Evolutionary conservation across 2,113 vertebrate species (phyloP), one percentile per base, ranked within the genome.

Genomic region (Brienomyrus longianalis): DNA sequence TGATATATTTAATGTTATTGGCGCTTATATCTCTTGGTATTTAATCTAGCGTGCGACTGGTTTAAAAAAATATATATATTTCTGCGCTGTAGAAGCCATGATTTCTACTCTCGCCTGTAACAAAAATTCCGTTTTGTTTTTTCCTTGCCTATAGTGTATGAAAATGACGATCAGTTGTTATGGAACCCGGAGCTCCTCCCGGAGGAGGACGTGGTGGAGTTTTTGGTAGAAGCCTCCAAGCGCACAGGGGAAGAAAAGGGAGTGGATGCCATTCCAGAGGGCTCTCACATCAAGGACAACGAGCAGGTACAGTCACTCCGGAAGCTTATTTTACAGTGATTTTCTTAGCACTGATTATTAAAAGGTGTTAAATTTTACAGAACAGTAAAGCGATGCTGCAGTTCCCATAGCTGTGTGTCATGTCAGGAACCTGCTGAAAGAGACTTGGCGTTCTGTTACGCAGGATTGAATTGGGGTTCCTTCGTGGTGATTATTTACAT

Each of bases 101-200:
- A 31, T 35, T 84, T 84, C 23, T 19, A 27, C 50, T 54, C 23
- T 86, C 27, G 21, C 21, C 83, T 27, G 27, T 70, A 35, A 43
- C 74, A 80, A 15, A 74, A 77, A n/a, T 54, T 17, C 74, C 2
- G 0, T 54, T 54, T 0, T 39, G 83, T 6, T 43, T 9, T 85
- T 1, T 90, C 48, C 10, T 87, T 31, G 47, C 39, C 23, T 47
- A 19, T 43, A 96, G 98, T 97, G 56, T 99, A 99, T 95, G 98
- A 99, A 93, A 99, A 99, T 0, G 98, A 99, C 52, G 98, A 99
- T 94, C 98, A 99, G 93, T 95, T 99, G 62, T 93, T 99, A 89
- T 99, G 98, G 98, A 97, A 98, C 89, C 98, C 98, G 0, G 97
- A 98, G 90, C 96, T 96, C 92, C 94, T 99, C 88, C 92, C 97